phyloP scores from a whole-genome alignment of 1,140 invertebrate species.

The Drosophila elegans region DNA sequence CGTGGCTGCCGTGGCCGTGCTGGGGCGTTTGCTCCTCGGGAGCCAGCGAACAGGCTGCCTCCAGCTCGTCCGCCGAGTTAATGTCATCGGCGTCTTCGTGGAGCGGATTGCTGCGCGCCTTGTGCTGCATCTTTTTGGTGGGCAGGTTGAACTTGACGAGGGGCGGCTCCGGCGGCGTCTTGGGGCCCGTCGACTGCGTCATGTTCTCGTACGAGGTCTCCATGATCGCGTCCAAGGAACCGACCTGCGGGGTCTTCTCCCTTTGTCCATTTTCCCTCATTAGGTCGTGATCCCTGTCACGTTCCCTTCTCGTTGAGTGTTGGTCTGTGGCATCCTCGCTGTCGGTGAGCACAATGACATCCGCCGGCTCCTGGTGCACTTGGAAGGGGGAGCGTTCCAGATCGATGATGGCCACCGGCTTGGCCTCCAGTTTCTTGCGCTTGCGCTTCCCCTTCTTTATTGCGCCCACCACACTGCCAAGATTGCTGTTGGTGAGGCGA shows the following conservation, averaged over 20 bases:
- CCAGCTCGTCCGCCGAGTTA: conserved; percentile 67
- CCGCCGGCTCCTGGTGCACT: conserved; percentile 91
- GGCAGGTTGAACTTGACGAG: conserved; percentile 88
- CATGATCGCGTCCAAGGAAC: conserved; percentile 71
- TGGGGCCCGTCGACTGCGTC: conserved; percentile 86
- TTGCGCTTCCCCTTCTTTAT: conserved; percentile 66
- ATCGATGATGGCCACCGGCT: conserved; percentile 93
- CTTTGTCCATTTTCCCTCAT: conserved; percentile 62
- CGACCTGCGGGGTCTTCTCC: conserved; percentile 66
- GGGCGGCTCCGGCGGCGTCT: conserved; percentile 91
- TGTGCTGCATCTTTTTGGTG: conserved; percentile 86
- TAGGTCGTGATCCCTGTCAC: conserved; percentile 38
- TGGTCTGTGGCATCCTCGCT: conserved; percentile 88
- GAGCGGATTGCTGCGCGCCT: conserved; percentile 88
- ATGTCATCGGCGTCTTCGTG: conserved; percentile 86
- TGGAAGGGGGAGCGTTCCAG: conserved; percentile 93
- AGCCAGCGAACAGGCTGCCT: conserved; percentile 41
- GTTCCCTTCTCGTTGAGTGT: conserved; percentile 29
- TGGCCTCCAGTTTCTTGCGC: conserved; percentile 85
- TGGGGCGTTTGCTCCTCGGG: conserved; percentile 13
- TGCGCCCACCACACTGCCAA: conserved; percentile 7
- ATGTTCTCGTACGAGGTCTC: conserved; percentile 76
- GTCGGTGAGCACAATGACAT: conserved; percentile 93
- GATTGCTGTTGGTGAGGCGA: conserved; percentile 7
- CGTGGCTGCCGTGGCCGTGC: conserved; percentile 35